Evolutionary conservation across 2,113 vertebrate species (phyloP).

Genomic region (Poeciliopsis occidentalis): DNA sequence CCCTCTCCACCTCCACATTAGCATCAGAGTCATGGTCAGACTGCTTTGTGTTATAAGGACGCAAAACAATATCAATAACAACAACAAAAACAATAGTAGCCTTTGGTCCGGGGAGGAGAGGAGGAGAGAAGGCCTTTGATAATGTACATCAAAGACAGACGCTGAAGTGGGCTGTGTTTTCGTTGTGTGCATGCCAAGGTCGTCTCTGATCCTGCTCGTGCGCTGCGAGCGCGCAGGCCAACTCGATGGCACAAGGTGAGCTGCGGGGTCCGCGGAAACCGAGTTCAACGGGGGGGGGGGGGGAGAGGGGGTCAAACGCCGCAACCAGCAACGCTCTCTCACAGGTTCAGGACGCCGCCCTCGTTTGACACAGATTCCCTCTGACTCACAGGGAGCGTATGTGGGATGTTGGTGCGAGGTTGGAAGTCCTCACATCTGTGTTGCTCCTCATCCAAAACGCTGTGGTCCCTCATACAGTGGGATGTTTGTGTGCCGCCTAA

Average conservation of each 20-base stretch:
- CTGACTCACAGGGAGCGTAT: background rate
- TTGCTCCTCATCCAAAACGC: background rate
- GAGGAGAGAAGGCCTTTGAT: constrained; percentile 77
- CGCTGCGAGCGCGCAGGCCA: constrained; percentile 14
- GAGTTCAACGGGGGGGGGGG: constrained; percentile 6
- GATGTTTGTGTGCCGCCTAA: background rate
- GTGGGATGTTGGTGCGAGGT: background rate
- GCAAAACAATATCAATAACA: constrained; percentile 83
- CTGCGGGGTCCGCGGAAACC: constrained; percentile 31
- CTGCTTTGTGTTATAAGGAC: constrained; percentile 80
- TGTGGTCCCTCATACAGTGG: background rate
- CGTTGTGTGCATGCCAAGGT: constrained; percentile 68
- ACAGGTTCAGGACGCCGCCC: constrained; percentile 13
- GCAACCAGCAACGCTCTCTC: constrained; percentile 18
- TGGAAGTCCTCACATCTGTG: constrained; percentile 6
- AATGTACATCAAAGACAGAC: constrained; percentile 73
- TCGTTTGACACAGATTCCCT: constrained; percentile 24
- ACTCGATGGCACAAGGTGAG: constrained; percentile 47
- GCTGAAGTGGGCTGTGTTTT: constrained; percentile 70
- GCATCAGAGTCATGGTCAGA: constrained; percentile 85
- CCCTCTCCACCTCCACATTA: constrained; percentile 81
- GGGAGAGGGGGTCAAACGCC: constrained; percentile 36
- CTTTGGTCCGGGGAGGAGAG: constrained; percentile 78
- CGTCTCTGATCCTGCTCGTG: constrained; percentile 61
- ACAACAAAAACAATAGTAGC: constrained; percentile 85